These are phyloP conservation scores for Caradrina kadenii DNA, from an alignment of 2,888 invertebrate genomes.

Conservation along the genomic window DNA sequence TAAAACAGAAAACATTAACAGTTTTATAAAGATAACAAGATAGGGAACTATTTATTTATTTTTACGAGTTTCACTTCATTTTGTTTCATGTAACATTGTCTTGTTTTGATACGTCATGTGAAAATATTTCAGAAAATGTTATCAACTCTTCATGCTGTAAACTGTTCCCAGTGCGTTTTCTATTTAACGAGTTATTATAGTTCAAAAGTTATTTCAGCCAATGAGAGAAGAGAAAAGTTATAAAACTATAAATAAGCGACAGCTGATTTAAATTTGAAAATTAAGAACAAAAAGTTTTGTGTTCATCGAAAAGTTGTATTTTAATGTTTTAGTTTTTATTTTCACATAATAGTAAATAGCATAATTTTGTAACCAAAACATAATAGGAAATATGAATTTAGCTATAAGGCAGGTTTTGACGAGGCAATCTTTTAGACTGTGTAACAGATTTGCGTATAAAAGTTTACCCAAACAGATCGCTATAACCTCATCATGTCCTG, in stretches of 20 bases:
- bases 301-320: constrained; percentile 56
- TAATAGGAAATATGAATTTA: constrained; percentile 84
- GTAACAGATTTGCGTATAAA: constrained; percentile 80
- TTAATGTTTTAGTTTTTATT: constrained; percentile 69
- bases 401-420: constrained; percentile 82
- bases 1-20: no score
- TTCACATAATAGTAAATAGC: constrained; percentile 57
- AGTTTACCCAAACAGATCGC: constrained; percentile 77
- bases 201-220: neutral
- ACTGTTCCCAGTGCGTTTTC: neutral
- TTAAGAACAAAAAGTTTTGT: constrained; percentile 50
- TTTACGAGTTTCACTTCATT: no score
- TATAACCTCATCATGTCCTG: constrained; percentile 82
- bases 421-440: constrained; percentile 81
- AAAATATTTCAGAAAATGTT: no score
- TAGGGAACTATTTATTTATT: no score
- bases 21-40: no score
- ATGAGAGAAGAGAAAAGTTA: neutral
- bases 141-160: no score
- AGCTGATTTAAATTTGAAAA: neutral
- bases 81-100: no score
- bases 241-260: neutral
- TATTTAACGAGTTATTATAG: rapidly evolving
- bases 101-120: no score
- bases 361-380: constrained; percentile 58